Conservation (phyloP, 1,140 invertebrate genomes). For the Antheraea mylitta region DNA sequence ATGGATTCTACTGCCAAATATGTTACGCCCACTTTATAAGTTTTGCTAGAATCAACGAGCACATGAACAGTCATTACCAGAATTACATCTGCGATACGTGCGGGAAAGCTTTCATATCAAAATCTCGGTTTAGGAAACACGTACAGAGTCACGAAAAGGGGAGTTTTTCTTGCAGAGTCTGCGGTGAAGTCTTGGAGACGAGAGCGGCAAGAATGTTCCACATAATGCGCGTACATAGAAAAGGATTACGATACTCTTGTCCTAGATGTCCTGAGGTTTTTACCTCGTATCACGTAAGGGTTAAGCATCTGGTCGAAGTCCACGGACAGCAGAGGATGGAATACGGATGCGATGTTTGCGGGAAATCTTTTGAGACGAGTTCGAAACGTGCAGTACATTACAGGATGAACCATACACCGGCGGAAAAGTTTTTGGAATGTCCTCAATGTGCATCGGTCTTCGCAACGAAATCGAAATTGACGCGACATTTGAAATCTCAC, state of each 20-base stretch:
- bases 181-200: slow-evolving; percentile 83
- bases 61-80: slow-evolving; percentile 70
- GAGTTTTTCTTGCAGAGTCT: slow-evolving; percentile 87
- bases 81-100: slow-evolving; percentile 84
- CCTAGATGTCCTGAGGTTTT: slow-evolving; percentile 62
- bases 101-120: slow-evolving; percentile 80
- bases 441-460: slow-evolving; percentile 39
- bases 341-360: slow-evolving; percentile 46
- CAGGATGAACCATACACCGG: slow-evolving; percentile 34
- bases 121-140: slow-evolving; percentile 78
- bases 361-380: slow-evolving; percentile 49
- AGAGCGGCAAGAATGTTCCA: slow-evolving; percentile 54
- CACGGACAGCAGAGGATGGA: slow-evolving; percentile 46
- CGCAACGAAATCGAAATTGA: slow-evolving; percentile 43
- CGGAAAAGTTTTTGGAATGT: slow-evolving; percentile 43
- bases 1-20: slow-evolving; percentile 52
- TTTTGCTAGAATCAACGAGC: slow-evolving; percentile 62
- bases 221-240: slow-evolving; percentile 50
- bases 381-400: slow-evolving; percentile 50
- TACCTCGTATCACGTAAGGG: slow-evolving; percentile 55
- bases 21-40: slow-evolving; percentile 43
- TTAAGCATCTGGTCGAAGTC: slow-evolving; percentile 54
- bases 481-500: slow-evolving; percentile 41
- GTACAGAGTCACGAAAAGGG: slow-evolving; percentile 78
- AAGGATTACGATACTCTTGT: slow-evolving; percentile 63